Conservation (phyloP, 2,888 invertebrate species). For the Agrilus biguttatus region DNA sequence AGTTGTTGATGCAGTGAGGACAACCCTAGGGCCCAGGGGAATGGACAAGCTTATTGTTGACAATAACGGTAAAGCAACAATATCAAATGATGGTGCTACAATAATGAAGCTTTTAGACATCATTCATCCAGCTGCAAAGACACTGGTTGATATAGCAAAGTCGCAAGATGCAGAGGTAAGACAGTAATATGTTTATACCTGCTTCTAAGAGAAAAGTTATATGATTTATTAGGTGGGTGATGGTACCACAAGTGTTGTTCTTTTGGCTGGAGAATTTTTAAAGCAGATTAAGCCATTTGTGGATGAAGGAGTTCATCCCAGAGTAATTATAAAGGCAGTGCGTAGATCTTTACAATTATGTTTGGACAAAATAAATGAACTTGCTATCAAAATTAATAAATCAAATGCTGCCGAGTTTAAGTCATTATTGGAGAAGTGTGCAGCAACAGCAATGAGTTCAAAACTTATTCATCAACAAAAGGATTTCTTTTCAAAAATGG, state of each 20-base stretch:
- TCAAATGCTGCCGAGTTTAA: conserved; percentile 45
- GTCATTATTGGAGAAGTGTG: conserved; percentile 71
- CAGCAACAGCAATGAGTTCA: conserved; percentile 91
- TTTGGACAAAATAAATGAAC: conserved; percentile 64
- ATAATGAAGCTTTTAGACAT: conserved; percentile 97
- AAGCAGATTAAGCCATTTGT: conserved; percentile 90
- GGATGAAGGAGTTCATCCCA: conserved; percentile 93
- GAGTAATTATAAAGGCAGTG: conserved; percentile 80
- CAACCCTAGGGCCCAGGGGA: conserved; percentile 94
- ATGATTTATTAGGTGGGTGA: conserved; percentile 53
- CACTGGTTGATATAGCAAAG: conserved; percentile 95
- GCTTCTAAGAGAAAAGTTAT: too few relatives aligned
- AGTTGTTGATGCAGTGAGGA: conserved; percentile 91
- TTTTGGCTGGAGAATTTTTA: conserved; percentile 88
- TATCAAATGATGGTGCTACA: conserved; percentile 98
- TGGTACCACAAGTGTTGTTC: conserved; percentile 94
- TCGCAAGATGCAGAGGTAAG: conserved; percentile 91
- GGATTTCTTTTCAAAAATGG: conserved; percentile 91
- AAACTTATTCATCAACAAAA: conserved; percentile 95
- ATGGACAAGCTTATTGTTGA: conserved; percentile 99
- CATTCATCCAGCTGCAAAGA: conserved; percentile 96
- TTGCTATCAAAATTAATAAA: conserved; percentile 68
- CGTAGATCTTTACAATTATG: conserved; percentile 72
- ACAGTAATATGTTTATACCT: conserved; percentile 19
- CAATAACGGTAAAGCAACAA: conserved; percentile 78